Evolutionary conservation across 2,113 vertebrate species (phyloP).

Genomic region (Cebus imitator): DNA sequence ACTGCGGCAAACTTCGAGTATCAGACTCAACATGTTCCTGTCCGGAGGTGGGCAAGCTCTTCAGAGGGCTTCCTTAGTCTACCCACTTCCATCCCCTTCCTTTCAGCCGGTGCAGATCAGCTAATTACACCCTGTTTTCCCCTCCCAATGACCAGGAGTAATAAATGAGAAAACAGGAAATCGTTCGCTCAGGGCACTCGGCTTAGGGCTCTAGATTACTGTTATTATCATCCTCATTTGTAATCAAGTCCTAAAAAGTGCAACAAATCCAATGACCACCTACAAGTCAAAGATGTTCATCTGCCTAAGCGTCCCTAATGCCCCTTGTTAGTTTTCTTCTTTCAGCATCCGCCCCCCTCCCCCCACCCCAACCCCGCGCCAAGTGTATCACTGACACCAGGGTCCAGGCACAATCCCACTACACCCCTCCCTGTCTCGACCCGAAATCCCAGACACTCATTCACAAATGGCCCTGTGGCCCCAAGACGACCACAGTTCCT

Average conservation of each 20-base stretch:
- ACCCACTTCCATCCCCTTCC: background rate
- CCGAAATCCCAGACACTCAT: background rate
- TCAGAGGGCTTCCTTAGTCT: background rate
- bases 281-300: slow-evolving; percentile 2
- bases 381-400: background rate
- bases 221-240: slow-evolving; percentile 53
- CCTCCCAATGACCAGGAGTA: slow-evolving; percentile 25
- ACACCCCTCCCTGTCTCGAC: background rate
- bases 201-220: slow-evolving; percentile 47
- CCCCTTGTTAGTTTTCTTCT: background rate
- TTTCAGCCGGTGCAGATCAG: slow-evolving; percentile 2
- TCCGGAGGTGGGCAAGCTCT: background rate
- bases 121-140: slow-evolving; percentile 54
- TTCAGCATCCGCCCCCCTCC: background rate
- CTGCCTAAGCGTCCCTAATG: background rate
- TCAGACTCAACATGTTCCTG: background rate
- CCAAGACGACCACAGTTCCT: background rate
- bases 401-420: background rate
- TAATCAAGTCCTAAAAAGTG: slow-evolving; percentile 49
- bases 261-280: slow-evolving; percentile 35
- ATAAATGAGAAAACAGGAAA: slow-evolving; percentile 66
- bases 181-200: slow-evolving; percentile 40
- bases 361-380: background rate
- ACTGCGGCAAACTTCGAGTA: slow-evolving; percentile 38
- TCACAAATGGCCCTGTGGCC: background rate